Evolutionary conservation across 2,113 vertebrate genomes (phyloP).

Genomic region (Menura novaehollandiae): DNA sequence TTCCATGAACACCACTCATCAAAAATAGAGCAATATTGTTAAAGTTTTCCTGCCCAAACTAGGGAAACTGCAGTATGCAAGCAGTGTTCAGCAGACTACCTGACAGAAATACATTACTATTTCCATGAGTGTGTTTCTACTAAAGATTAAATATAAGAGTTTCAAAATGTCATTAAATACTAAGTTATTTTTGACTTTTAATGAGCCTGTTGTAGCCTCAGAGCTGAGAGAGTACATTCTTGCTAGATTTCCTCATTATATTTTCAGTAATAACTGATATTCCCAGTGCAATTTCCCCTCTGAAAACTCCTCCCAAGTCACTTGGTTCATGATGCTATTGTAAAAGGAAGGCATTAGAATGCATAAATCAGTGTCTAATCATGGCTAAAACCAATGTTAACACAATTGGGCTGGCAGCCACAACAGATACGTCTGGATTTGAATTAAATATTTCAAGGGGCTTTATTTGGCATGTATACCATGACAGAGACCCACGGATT

Average conservation of each 20-base stretch:
- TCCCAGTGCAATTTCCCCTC: not conserved
- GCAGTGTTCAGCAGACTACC: not conserved
- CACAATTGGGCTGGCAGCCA: not conserved
- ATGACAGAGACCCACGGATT: not conserved
- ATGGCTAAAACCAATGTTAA: not conserved
- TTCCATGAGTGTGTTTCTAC: not conserved
- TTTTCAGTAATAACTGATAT: slow-evolving; percentile 23
- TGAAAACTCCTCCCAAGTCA: slow-evolving; percentile 37
- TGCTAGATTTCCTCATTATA: slow-evolving; percentile 10
- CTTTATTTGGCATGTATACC: not conserved
- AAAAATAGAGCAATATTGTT: not conserved
- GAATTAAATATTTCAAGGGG: not conserved
- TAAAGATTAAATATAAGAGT: slow-evolving; percentile 23
- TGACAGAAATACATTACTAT: slow-evolving; percentile 12
- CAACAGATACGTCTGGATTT: not conserved
- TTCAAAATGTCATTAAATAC: not conserved
- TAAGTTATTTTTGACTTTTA: slow-evolving; percentile 25
- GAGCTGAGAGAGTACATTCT: not conserved
- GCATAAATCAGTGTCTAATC: slow-evolving; percentile 5
- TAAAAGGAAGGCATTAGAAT: not conserved
- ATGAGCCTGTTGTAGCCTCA: slow-evolving; percentile 9
- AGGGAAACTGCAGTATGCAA: not conserved
- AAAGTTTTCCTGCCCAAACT: not conserved
- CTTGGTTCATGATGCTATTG: slow-evolving; percentile 15
- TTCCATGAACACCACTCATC: not conserved